Evolutionary conservation across 1,140 invertebrate species (phyloP), one percentile per base, ranked within the genome.

Genomic region (Ptiloglossa arizonensis): DNA sequence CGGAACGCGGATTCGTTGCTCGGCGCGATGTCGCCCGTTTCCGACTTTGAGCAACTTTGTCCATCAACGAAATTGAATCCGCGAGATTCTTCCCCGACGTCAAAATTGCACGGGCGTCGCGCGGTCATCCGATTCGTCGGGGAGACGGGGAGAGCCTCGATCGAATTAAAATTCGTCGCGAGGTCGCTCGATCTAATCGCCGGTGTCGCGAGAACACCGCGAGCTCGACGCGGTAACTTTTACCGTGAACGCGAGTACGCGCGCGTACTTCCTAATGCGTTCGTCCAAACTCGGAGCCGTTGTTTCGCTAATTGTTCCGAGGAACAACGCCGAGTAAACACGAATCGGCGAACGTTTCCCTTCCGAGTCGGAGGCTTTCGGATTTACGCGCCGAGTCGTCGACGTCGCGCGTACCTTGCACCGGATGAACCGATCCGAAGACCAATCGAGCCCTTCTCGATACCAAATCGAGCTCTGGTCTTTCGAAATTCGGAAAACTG

Each of bases 1-100:
- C 72, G 24, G 48, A 11, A 32, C 24, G 70, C 24, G 72, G 19
- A 46, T 46, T 67, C 62, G 62, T 74, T 74, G 35, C 50, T 15
- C 9, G 35, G 15, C 11, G 22, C n/a, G 13, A 19, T 27, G 72
- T 74, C 72, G 67, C 38, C 67, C 62, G 56, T 66, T 22, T 67
- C 50, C 29, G 38, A 54, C 38, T 44, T 44, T 27, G 35, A 22
- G 72, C 38, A 74, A 74, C 72, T 74, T 74, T 74, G 72, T 67
- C 72, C 72, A 74, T 74, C 72, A 67, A 67, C 50, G 62, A 67
- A 67, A 74, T 74, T 74, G 72, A 74, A 74, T 74, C 72, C 35
- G 27, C 19, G 48, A 66, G 32, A 52, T 73, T 32, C 32, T 67
- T 38, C 24, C 38, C 1, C 50, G 24, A 17, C 59, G 38, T 64